Base-by-base conservation (phyloP, 2,888 invertebrate species). In the Adelphocoris suturalis region DNA sequence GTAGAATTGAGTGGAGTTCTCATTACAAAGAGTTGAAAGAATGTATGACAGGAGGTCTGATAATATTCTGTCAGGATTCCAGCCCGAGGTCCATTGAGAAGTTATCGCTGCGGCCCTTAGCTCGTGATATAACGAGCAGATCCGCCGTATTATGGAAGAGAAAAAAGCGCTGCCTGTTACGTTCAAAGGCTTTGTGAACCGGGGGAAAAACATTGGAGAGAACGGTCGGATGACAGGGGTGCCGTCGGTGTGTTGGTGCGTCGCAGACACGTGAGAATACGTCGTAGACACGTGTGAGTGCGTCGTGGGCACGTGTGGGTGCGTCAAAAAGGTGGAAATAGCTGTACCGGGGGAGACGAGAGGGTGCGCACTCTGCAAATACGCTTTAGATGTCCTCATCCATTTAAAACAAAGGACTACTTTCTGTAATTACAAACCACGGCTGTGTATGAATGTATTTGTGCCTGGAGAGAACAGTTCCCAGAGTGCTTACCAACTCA, bases 171-270 rank as follows among this genome's bases (percentile, higher is more conserved):
- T 23, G 27, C 68, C 11, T 19, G 11, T 23, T 68, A 23, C 61
- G n/a, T 68, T 27, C 23, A 68, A 68, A 68, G 68, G 68, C 68
- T 68, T 68, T 68, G 68, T 68, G 27, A 23, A 23, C 23, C 68
- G 12, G 3, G 68, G n/a, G 68, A 68, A 19, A 68, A 68, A 23
- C 68, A 68, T 0, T 23, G 5, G 19, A n/a, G 16, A 23, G 27
- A 68, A 23, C 37, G 37, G 37, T 37, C 37, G 57, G 57, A 57
- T 16, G 16, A n/a, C 16, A 16, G n/a, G 57, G 19, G 16, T 57
- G 57, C 0, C 7, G n/a, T 57, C n/a, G 57, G 57, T 14, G 16
- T 57, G 57, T n/a, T 55, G 5, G n/a, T 57, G n/a, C 7, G 37
- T 37, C 37, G 37, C 7, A 7, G 37, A 37, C 37, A 37, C 37